Conservation (phyloP, 2,113 vertebrate species). For the Perca fluviatilis region DNA sequence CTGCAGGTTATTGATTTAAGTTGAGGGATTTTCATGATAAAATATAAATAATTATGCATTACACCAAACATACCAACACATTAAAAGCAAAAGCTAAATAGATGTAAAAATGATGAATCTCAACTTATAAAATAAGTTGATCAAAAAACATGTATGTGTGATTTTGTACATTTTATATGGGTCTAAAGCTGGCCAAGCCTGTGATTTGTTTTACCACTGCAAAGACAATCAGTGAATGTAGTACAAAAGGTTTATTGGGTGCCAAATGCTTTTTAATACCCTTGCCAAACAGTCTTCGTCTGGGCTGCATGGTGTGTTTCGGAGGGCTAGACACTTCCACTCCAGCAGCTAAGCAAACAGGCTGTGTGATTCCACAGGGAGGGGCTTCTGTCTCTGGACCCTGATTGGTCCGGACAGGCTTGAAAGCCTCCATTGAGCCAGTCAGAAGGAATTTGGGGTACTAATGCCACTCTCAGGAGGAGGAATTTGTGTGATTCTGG, state of each 20-base stretch:
- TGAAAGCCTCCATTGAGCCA: slow-evolving; percentile 82
- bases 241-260: slow-evolving; percentile 16
- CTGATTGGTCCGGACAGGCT: slow-evolving; percentile 73
- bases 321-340: slow-evolving; percentile 51
- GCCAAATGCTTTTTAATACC: slow-evolving; percentile 50
- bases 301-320: slow-evolving; percentile 28
- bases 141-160: no score
- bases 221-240: neutral
- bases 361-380: slow-evolving; percentile 65
- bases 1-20: neutral
- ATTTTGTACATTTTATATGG: neutral
- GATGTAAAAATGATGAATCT: neutral
- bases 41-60: neutral
- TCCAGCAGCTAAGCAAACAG: slow-evolving; percentile 84
- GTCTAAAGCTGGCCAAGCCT: neutral
- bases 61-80: neutral
- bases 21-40: neutral
- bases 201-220: neutral
- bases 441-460: slow-evolving; percentile 75
- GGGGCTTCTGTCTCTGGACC: slow-evolving; percentile 56
- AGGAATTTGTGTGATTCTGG: slow-evolving; percentile 79
- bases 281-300: neutral
- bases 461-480: slow-evolving; percentile 62
- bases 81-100: neutral
- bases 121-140: neutral